phyloP scores from a whole-genome alignment of 2,113 vertebrate genomes.

The Leuciscus idus region DNA sequence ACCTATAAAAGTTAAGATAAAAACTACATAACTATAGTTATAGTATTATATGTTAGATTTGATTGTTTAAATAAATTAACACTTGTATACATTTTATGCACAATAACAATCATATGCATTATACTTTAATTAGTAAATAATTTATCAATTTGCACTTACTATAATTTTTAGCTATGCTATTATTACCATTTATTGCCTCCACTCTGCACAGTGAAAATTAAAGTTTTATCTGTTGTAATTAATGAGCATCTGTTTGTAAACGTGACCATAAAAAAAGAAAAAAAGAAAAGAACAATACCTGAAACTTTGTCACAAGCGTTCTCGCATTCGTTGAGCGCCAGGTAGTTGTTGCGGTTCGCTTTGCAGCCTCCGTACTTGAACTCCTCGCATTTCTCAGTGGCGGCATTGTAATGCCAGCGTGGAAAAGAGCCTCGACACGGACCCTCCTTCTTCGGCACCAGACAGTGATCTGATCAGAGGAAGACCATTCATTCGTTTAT shows the following conservation, averaged over 20 bases:
- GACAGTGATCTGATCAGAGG: conserved; percentile 83
- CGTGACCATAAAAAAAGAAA: neutral
- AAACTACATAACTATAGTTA: no score
- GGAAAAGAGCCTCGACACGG: conserved; percentile 88
- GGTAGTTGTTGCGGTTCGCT: conserved; percentile 91
- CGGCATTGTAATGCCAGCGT: conserved; percentile 89
- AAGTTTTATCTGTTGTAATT: neutral
- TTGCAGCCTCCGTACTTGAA: conserved; percentile 91
- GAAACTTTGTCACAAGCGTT: conserved; percentile 77
- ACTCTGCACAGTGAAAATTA: no score
- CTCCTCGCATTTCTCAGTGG: conserved; percentile 78
- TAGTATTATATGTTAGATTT: no score
- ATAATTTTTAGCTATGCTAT: no score
- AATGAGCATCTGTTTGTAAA: neutral
- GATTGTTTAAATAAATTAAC: no score
- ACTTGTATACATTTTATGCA: no score
- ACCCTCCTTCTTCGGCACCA: conserved; percentile 84
- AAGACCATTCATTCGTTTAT: neutral
- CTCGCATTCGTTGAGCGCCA: conserved; percentile 80
- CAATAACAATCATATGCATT: no score
- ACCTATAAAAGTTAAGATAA: neutral
- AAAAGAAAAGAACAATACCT: conserved; percentile 47
- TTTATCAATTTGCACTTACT: no score
- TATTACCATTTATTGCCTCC: no score
- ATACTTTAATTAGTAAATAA: no score